Conservation (phyloP, 2,113 vertebrate genomes). For the Pluvianellus socialis region DNA sequence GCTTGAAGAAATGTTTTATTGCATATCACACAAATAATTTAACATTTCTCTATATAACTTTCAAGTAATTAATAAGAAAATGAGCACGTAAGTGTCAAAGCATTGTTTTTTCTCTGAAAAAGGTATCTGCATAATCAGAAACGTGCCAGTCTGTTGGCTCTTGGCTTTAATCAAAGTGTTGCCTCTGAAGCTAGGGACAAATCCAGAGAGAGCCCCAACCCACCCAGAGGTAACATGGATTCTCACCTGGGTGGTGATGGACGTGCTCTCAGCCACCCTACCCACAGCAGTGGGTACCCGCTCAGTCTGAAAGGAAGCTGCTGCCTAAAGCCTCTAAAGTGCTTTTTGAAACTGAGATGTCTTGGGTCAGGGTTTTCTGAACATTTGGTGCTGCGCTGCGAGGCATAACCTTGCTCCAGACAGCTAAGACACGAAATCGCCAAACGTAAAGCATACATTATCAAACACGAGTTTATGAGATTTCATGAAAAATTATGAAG, state of each 20-base stretch:
- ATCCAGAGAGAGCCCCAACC: background rate
- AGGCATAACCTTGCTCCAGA: background rate
- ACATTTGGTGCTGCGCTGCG: background rate
- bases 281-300: background rate
- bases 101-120: background rate
- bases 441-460: background rate
- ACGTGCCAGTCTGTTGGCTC: background rate
- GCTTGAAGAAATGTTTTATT: background rate
- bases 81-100: background rate
- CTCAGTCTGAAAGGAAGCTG: background rate
- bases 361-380: background rate
- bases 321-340: background rate
- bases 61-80: background rate
- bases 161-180: background rate
- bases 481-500: background rate
- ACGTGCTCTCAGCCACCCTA: background rate
- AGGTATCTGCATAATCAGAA: background rate
- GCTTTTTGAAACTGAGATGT: background rate
- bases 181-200: background rate
- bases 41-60: background rate
- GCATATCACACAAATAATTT: background rate
- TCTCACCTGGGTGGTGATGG: background rate
- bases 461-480: background rate
- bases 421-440: background rate
- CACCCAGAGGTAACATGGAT: background rate